Conservation (phyloP, 2,888 invertebrate genomes). For the Sinohyriopsis cumingii region DNA sequence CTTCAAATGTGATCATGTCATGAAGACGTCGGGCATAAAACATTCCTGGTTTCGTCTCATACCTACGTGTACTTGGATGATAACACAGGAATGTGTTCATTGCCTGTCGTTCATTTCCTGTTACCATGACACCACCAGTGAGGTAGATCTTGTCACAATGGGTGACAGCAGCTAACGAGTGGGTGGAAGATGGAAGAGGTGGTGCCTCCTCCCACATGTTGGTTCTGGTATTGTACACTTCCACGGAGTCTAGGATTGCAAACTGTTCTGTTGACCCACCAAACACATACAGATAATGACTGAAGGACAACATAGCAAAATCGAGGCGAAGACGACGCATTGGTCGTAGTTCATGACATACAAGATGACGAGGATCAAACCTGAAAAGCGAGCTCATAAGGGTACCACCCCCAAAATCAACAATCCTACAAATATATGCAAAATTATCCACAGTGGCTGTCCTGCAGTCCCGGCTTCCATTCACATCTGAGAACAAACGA, state of each 20-base stretch:
- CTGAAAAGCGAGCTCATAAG: conserved; percentile 68
- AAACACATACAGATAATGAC: conserved; percentile 62
- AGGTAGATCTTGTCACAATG: conserved; percentile 63
- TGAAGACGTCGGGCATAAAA: conserved; percentile 68
- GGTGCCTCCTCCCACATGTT: conserved; percentile 68
- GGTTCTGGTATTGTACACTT: conserved; percentile 64
- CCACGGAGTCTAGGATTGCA: conserved; percentile 66
- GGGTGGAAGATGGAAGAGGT: conserved; percentile 63
- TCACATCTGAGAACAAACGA: conserved; percentile 65
- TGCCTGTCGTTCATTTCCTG: conserved; percentile 63
- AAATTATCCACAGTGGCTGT: conserved; percentile 67
- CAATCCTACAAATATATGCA: conserved; percentile 68
- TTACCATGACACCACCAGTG: conserved; percentile 67
- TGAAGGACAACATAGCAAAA: conserved; percentile 63
- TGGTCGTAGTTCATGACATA: conserved; percentile 65
- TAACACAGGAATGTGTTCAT: conserved; percentile 61
- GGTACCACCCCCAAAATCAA: conserved; percentile 71
- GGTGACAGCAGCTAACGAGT: conserved; percentile 64
- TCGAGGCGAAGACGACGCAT: conserved; percentile 66
- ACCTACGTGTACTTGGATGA: conserved; percentile 57
- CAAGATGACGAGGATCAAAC: conserved; percentile 69
- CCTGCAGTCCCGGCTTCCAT: conserved; percentile 68
- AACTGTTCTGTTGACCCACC: conserved; percentile 68
- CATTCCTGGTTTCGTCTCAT: conserved; percentile 64
- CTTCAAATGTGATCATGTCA: conserved; percentile 63